Evolutionary conservation across 2,888 invertebrate species (phyloP).

Genomic region (Hypomecis punctinalis): DNA sequence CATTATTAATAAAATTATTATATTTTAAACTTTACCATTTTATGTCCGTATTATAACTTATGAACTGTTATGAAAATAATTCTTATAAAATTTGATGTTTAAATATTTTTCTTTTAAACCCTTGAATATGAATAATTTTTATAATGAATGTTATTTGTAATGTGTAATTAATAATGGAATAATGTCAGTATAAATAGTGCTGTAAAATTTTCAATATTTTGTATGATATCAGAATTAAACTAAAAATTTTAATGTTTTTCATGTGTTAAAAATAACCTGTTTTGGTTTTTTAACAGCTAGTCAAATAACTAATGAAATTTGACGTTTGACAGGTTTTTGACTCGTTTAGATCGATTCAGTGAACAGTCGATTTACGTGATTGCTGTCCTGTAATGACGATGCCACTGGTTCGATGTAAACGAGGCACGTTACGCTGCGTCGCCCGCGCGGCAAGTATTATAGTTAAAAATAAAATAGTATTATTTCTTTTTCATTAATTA

Average conservation of each 20-base stretch:
- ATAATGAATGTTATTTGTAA: slow-evolving; percentile 20
- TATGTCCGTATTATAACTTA: slow-evolving; percentile 24
- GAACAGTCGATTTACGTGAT: neutral
- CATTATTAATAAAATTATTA: slow-evolving; percentile 58
- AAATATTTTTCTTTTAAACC: slow-evolving; percentile 11
- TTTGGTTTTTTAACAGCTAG: slow-evolving; percentile 74
- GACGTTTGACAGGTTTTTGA: slow-evolving; percentile 62
- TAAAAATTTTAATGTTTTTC: slow-evolving; percentile 38
- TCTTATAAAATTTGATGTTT: slow-evolving; percentile 30
- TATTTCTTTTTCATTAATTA: slow-evolving; percentile 69
- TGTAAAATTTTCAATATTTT: slow-evolving; percentile 34
- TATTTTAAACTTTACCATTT: slow-evolving; percentile 32
- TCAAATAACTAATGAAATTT: slow-evolving; percentile 72
- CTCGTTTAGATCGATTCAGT: slow-evolving; percentile 30
- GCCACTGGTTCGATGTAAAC: slow-evolving; percentile 32
- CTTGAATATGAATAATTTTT: slow-evolving; percentile 16
- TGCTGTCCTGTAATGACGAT: slow-evolving; percentile 1
- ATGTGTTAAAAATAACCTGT: slow-evolving; percentile 44
- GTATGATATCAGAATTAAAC: slow-evolving; percentile 37
- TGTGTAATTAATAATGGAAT: slow-evolving; percentile 18
- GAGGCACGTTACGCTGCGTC: slow-evolving; percentile 45
- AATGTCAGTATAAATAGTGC: slow-evolving; percentile 30
- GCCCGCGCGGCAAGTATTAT: slow-evolving; percentile 65
- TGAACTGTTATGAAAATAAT: slow-evolving; percentile 28
- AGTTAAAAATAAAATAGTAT: slow-evolving; percentile 67